Base-by-base conservation (phyloP, 2,888 invertebrate species). In the Lepas anatifera region DNA sequence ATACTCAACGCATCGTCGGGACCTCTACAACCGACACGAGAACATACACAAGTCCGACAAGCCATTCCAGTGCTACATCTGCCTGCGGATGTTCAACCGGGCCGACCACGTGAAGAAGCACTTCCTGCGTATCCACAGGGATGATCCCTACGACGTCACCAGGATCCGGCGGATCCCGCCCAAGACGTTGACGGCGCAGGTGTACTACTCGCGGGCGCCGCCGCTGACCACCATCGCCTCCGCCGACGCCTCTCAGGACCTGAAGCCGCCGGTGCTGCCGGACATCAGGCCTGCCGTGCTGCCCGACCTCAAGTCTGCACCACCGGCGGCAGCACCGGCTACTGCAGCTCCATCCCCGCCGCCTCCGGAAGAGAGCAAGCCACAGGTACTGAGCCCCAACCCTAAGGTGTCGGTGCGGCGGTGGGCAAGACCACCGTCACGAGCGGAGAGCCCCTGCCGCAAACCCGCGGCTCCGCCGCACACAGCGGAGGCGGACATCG, bases 61-160 rank as follows among this genome's bases (percentile, higher is more conserved):
- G 79, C 94, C 94, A 10, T 95, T 94, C 79, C 92, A 93, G 78
- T 95, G 94, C 80, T 94, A 94, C 79, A 88, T 93, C 43, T 94
- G 94, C 78, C 87, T 89, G 78, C 93, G 94, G 80, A 92, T 93
- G 79, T 95, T 95, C 82, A 95, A 94, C 80, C 85, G 94, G 69
- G 94, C 94, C 50, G 94, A 95, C 80, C 94, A 95, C 79, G 94
- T 95, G 66, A 95, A 95, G 81, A 95, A 95, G 78, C 94, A 95
- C 80, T 94, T 94, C 77, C 82, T 92, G 74, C 84, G 94, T 75
- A 94, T 95, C 91, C 94, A 95, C 78, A 86, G 93, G 63, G 94
- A 93, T 76, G 88, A 92, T 78, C 87, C 88, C 1, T 95, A 94
- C 79, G 93, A 94, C 77, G 76, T 77, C 41, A 76, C 75, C 43